phyloP scores from a whole-genome alignment of 1,140 invertebrate species.

The Solenopsis invicta region DNA sequence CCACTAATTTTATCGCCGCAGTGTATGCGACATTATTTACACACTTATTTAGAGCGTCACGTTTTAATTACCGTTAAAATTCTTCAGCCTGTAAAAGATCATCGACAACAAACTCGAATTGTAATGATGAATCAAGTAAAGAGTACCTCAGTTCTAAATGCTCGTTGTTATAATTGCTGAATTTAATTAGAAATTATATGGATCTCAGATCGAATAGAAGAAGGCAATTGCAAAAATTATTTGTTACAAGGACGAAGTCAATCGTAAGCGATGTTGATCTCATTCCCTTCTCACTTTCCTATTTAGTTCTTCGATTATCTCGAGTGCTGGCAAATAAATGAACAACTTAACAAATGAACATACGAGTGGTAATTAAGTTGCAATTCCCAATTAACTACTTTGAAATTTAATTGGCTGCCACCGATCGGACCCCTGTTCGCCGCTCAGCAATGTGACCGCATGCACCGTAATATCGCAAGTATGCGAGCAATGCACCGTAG shows the following conservation, averaged over 20 bases:
- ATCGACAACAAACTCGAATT: background rate
- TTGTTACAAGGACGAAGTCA: background rate
- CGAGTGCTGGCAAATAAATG: background rate
- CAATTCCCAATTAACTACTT: background rate
- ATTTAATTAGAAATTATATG: background rate
- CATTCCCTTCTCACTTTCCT: background rate
- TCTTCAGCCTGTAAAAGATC: background rate
- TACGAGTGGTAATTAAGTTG: background rate
- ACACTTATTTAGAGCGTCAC: constrained; percentile 7
- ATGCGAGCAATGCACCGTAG: constrained; percentile 72
- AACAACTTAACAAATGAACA: background rate
- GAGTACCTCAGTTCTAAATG: background rate
- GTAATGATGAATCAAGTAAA: background rate
- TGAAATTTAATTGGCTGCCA: background rate
- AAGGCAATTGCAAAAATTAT: background rate
- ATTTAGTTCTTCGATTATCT: background rate
- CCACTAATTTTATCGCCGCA: constrained; percentile 17
- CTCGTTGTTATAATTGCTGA: background rate
- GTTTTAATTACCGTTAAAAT: constrained; percentile 22
- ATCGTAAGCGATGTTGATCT: background rate
- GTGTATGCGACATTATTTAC: constrained; percentile 9
- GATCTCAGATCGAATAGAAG: background rate
- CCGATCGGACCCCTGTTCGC: constrained; percentile 18
- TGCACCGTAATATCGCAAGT: constrained; percentile 57
- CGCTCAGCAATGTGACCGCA: constrained; percentile 66